phyloP scores from a whole-genome alignment of 2,113 vertebrate genomes.

The Albula glossodonta region DNA sequence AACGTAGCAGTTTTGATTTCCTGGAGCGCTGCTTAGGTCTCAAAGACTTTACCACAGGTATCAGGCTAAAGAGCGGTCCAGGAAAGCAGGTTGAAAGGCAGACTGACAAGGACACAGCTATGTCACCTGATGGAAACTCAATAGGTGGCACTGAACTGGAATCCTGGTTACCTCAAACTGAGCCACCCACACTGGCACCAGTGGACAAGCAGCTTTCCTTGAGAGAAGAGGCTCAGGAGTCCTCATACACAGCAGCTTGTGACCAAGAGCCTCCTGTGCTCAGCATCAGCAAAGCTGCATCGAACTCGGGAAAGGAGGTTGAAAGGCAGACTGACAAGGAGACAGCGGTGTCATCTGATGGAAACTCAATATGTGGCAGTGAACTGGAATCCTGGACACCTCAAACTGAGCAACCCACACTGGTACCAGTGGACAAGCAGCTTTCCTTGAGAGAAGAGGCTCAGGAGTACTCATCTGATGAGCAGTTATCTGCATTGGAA shows the following conservation, averaged over 20 bases:
- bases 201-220: conserved; percentile 38
- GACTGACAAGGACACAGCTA: background rate
- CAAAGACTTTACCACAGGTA: conserved; percentile 8
- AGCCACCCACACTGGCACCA: conserved; percentile 19
- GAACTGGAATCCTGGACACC: background rate
- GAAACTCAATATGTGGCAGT: background rate
- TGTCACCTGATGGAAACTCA: background rate
- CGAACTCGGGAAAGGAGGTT: background rate
- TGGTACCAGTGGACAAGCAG: conserved; percentile 32
- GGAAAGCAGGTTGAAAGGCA: conserved; percentile 10
- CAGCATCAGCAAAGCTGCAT: conserved; percentile 24
- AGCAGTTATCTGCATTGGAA: background rate
- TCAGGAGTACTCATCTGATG: conserved; percentile 21
- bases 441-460: conserved; percentile 32
- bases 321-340: conserved; percentile 13
- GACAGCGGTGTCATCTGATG: background rate
- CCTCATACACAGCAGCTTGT: background rate
- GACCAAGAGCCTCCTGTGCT: conserved; percentile 23
- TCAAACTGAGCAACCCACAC: conserved; percentile 17
- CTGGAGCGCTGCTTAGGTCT: conserved; percentile 46
- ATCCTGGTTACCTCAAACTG: background rate
- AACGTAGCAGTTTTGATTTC: conserved; percentile 42
- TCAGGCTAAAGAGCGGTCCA: background rate
- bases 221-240: conserved; percentile 33
- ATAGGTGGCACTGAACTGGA: background rate